Evolutionary conservation across 2,797 vertebrate species (phyloP), one percentile per base, ranked within the genome.

Genomic region (Rhyacichthys aspro): DNA sequence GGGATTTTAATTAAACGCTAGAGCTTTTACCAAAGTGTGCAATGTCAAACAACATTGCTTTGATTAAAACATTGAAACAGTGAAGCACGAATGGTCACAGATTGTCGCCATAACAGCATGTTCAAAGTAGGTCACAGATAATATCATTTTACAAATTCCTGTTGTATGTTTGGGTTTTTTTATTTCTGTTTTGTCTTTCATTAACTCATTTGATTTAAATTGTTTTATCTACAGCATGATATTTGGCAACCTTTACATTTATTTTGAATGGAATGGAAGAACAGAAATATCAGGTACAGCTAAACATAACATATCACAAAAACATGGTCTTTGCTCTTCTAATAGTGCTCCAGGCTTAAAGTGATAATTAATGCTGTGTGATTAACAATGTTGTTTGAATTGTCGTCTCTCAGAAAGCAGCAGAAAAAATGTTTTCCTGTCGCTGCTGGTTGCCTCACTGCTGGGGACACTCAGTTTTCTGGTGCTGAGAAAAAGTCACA

Each of bases 211-310:
- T 38, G 0, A 56, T 66, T 60, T 14, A 33, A 11, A 3, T 48
- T 1, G 9, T 63, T 36, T 75, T 15, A 16, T 78, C 82, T 65
- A 23, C 89, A 94, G 93, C 82, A 93, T 94, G 93, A 23, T 94
- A 63, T 94, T 94, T 84, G 93, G 93, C n/a, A 94, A 94, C 82
- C 89, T 94, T 39, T 94, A 92, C 78, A 89, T 94, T 78, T 94
- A 94, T 72, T 81, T 94, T 41, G 91, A 92, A 63, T 94, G 93
- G 93, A 92, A 89, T n/a, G 92, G 89, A 77, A 88, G 55, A 71
- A 75, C 83, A 2, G 87, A 90, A 65, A 92, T 94, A 76, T 76
- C 92, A 92, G 93, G 93, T 94, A 86, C 49, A 58, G 43, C 63
- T 41, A 23, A 53, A 62, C 15, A 36, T 3, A 11, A 1, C 14